Evolutionary conservation across 1,140 invertebrate species (phyloP), one percentile per base, ranked within the genome.

Genomic region (Lasaia peninsularis): DNA sequence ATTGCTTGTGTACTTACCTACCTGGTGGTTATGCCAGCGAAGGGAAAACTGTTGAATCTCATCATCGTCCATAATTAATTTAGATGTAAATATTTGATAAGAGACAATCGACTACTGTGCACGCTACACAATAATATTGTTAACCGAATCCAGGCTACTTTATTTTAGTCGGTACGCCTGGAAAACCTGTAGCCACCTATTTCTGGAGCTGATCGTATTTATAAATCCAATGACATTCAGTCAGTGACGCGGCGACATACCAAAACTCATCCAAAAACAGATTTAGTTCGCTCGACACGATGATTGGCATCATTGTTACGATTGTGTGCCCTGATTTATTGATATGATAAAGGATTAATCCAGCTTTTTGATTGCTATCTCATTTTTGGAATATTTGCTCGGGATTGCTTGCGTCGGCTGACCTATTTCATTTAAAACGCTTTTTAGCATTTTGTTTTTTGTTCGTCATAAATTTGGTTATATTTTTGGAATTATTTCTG

Each of bases 11-110:
- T 84, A 88, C 82, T 88, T 67, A 88, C 84, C 87, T 88, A 92
- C 91, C 90, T 94, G 94, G 82, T 95, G 94, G 87, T 95, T 95
- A 82, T 95, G 94, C 94, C 94, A 95, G 80, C 94, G 90, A 61
- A 95, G 89, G 77, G 94, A 95, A 83, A 95, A 95, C 80, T 95
- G 94, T 82, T 93, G 93, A 72, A 93, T 91, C 67, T 90, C 84
- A 70, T 90, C 90, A 52, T 89, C 86, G 73, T 91, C 89, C 88
- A 89, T 90, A 69, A 73, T 65, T 63, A 78, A 63, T 65, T 65
- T 58, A 65, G 61, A 62, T 51, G 55, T 61, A 63, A 63, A 67
- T 56, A 56, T 40, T 56, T 56, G 53, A 57, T 63, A 59, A 63
- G 24, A 54, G 61, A 63, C 63, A 58, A 58, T 60, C 54, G 61